Conservation (phyloP, 2,113 vertebrate genomes). For the Ptychochromis oligacanthus region DNA sequence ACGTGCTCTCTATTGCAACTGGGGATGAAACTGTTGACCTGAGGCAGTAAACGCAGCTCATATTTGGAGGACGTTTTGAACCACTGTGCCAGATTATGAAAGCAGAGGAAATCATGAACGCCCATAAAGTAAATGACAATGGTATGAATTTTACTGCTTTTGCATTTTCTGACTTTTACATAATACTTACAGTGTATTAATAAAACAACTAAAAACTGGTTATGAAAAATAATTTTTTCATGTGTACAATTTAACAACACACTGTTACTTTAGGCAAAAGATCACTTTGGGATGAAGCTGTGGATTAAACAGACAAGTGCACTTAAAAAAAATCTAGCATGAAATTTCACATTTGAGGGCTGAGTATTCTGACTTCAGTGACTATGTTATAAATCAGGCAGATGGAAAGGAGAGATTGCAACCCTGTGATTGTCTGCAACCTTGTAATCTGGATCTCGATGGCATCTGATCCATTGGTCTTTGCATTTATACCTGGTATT, state of each 20-base stretch:
- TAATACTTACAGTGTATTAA: too few relatives aligned
- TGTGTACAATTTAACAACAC: too few relatives aligned
- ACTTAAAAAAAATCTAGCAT: constrained; percentile 5
- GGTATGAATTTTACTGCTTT: not conserved
- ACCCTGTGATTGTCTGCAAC: not conserved
- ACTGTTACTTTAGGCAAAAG: too few relatives aligned
- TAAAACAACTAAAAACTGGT: too few relatives aligned
- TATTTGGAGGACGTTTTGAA: not conserved
- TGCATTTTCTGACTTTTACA: too few relatives aligned
- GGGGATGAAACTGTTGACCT: constrained; percentile 14
- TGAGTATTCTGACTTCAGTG: not conserved
- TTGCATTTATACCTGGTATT: not conserved
- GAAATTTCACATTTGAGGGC: constrained; percentile 27
- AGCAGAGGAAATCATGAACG: not conserved
- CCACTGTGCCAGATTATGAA: not conserved
- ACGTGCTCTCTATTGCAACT: constrained; percentile 22
- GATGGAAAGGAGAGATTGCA: not conserved
- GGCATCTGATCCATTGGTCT: not conserved
- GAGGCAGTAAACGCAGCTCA: not conserved
- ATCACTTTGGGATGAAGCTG: not conserved
- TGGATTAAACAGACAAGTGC: constrained; percentile 26
- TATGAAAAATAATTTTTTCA: too few relatives aligned
- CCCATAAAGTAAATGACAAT: not conserved
- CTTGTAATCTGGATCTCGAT: not conserved
- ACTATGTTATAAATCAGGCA: too few relatives aligned